Conservation (phyloP, 2,888 invertebrate species). For the Mellilla xanthometata region DNA sequence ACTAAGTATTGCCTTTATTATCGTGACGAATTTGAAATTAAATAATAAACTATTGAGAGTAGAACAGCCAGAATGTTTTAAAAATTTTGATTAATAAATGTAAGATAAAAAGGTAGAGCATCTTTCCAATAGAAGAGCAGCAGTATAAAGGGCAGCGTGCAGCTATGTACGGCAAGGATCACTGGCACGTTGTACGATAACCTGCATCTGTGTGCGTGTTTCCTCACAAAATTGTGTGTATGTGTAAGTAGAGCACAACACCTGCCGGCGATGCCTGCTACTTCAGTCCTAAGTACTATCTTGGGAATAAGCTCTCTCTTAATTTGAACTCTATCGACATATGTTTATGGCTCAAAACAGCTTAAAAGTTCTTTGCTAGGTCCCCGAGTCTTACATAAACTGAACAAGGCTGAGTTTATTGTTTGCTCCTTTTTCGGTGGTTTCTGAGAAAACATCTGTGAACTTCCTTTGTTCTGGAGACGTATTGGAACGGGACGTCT, state of each 20-base stretch:
- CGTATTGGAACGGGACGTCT: conserved; percentile 19
- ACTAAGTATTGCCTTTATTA: no score
- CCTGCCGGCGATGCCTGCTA: conserved; percentile 27
- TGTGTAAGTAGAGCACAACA: conserved; percentile 37
- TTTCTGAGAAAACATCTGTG: conserved; percentile 60
- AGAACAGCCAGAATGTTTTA: no score
- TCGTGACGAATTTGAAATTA: no score
- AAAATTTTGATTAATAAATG: no score
- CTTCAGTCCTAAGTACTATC: conserved; percentile 19
- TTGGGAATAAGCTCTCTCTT: neutral
- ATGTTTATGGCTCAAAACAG: conserved; percentile 2
- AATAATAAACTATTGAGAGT: no score
- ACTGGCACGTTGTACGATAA: conserved; percentile 28
- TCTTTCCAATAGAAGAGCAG: conserved; percentile 20
- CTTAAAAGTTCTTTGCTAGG: neutral
- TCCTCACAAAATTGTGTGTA: conserved; percentile 21
- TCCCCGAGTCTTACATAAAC: neutral
- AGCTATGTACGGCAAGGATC: conserved; percentile 32
- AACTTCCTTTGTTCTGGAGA: conserved; percentile 50
- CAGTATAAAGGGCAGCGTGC: conserved; percentile 29
- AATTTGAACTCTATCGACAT: conserved; percentile 16
- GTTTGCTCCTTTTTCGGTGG: conserved; percentile 45
- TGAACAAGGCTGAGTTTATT: conserved; percentile 44
- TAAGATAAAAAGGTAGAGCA: conserved; percentile 10
- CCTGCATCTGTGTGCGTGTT: conserved; percentile 24